phyloP scores from a whole-genome alignment of 2,113 vertebrate species.

The Capreolus pygargus region DNA sequence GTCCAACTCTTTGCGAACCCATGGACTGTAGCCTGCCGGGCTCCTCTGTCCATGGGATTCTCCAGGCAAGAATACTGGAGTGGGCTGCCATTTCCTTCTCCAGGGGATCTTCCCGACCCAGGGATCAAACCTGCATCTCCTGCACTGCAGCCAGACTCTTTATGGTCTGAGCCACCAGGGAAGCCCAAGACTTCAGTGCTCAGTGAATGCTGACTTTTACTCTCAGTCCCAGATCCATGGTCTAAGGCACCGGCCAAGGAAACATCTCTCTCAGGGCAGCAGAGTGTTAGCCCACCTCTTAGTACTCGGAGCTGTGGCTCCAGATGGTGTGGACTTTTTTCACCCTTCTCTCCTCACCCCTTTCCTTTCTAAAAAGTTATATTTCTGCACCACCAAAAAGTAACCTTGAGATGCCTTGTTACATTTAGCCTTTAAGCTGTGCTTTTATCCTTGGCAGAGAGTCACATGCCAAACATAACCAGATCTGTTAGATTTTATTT shows the following conservation, averaged over 20 bases:
- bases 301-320: neutral
- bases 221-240: neutral
- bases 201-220: neutral
- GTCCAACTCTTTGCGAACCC: neutral
- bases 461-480: neutral
- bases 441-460: neutral
- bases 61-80: neutral
- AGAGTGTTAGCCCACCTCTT: neutral
- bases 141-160: neutral
- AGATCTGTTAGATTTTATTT: neutral
- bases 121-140: neutral
- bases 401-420: neutral
- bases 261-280: neutral
- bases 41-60: neutral
- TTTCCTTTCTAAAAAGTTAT: neutral
- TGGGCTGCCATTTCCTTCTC: neutral
- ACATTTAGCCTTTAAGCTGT: neutral
- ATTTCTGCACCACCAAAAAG: neutral
- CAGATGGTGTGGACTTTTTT: neutral
- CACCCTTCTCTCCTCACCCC: neutral
- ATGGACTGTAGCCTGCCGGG: fast-evolving
- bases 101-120: neutral
- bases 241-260: neutral
- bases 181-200: neutral
- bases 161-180: neutral